Percentiles rank a stretch among this genome's conserved stretches.
Evolutionary conservation across 2,113 vertebrate species (phyloP).

Genomic region (Synchiropus splendidus): DNA sequence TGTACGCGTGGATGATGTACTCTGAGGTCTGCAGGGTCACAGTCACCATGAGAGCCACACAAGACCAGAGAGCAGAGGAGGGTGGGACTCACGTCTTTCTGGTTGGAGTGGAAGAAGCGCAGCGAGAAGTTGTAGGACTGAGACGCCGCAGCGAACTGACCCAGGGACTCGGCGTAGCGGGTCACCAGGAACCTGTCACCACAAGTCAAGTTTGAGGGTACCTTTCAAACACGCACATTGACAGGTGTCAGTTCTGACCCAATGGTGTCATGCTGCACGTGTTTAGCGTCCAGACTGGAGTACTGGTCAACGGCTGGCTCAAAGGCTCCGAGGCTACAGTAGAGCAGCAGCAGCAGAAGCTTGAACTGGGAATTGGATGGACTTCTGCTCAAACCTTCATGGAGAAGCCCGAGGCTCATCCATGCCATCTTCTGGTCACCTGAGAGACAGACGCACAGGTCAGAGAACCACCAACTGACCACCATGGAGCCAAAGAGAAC

Average conservation of each 20-base stretch:
- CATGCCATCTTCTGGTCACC: slow-evolving; percentile 81
- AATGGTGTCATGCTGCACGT: slow-evolving; percentile 97
- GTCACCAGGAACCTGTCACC: slow-evolving; percentile 87
- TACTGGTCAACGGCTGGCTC: slow-evolving; percentile 94
- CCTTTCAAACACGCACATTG: too few species aligned
- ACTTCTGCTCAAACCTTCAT: slow-evolving; percentile 82
- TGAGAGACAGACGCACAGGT: slow-evolving; percentile 43
- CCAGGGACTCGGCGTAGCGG: slow-evolving; percentile 83
- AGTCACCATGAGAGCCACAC: neutral
- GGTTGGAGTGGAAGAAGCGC: slow-evolving; percentile 99
- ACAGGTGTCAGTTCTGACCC: slow-evolving; percentile 79
- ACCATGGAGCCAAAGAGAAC: slow-evolving; percentile 8
- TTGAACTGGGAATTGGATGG: slow-evolving; percentile 96
- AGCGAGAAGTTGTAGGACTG: slow-evolving; percentile 97
- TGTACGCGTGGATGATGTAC: slow-evolving; percentile 99
- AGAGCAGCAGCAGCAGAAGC: slow-evolving; percentile 91
- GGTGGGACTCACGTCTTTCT: slow-evolving; percentile 94
- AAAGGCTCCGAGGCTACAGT: slow-evolving; percentile 88
- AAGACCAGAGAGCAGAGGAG: neutral
- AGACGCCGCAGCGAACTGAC: slow-evolving; percentile 91
- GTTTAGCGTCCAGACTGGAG: slow-evolving; percentile 92
- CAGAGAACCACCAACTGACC: neutral
- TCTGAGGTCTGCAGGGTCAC: slow-evolving; percentile 85
- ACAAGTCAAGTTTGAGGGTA: too few species aligned
- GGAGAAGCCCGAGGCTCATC: slow-evolving; percentile 78